These are phyloP conservation scores for Stomatorhinus walkeri DNA, from an alignment of 2,797 vertebrate species.

Conservation along the genomic window DNA sequence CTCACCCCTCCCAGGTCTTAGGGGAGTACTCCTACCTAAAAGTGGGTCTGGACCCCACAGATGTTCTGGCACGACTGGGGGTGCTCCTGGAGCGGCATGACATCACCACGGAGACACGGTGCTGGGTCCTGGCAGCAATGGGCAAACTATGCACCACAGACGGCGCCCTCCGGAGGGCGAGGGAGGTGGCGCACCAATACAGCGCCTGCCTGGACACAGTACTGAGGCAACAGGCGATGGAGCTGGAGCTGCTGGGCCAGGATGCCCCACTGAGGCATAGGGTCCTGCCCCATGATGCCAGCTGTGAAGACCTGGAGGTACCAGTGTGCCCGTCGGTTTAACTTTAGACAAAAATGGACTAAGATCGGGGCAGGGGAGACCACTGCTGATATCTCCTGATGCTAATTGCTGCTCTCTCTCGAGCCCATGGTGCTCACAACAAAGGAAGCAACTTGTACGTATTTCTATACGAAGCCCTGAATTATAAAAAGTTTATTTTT, in stretches of 20 bases:
- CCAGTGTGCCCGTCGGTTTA: neutral
- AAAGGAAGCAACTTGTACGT: neutral
- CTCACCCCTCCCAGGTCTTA: constrained; percentile 65
- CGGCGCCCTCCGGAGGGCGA: constrained; percentile 46
- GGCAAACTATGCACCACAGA: constrained; percentile 69
- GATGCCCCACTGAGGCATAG: constrained; percentile 62
- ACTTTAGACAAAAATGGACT: neutral
- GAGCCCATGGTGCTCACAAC: neutral
- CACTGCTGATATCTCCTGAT: neutral
- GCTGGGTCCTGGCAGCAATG: constrained; percentile 79
- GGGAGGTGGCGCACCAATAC: constrained; percentile 62
- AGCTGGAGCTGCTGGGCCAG: constrained; percentile 73
- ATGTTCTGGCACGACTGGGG: constrained; percentile 64
- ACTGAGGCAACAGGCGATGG: constrained; percentile 79
- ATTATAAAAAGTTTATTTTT: neutral
- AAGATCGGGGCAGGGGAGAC: neutral
- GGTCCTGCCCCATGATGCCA: constrained; percentile 60
- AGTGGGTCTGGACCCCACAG: constrained; percentile 56
- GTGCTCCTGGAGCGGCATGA: constrained; percentile 62
- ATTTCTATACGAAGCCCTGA: neutral
- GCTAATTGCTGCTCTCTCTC: neutral
- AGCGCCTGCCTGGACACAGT: constrained; percentile 75
- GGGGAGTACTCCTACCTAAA: constrained; percentile 81
- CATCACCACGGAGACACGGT: constrained; percentile 77
- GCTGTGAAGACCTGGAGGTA: constrained; percentile 73